Evolutionary conservation across 2,797 vertebrate genomes (phyloP).

Genomic region (Acanthurus leucopareius): DNA sequence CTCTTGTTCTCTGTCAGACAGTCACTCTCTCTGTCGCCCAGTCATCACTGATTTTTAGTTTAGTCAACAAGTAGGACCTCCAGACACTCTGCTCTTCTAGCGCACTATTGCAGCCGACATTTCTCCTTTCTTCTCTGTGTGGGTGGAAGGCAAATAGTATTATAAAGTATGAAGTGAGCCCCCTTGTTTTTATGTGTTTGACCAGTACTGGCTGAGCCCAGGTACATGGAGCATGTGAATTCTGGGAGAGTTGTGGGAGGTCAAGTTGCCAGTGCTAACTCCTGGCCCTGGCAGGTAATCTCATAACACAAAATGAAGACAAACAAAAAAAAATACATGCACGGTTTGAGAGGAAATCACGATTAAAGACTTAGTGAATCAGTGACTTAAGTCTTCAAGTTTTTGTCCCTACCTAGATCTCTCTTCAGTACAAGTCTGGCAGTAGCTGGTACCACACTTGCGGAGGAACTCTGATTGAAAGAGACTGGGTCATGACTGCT

Average conservation of each 20-base stretch:
- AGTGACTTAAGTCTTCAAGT: no score
- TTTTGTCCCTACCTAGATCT: slow-evolving; percentile 83
- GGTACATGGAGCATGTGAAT: slow-evolving; percentile 77
- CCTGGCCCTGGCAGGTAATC: slow-evolving; percentile 88
- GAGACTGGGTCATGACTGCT: slow-evolving; percentile 91
- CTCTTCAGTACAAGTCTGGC: slow-evolving; percentile 88
- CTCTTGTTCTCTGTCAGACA: background rate
- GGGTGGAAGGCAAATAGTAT: background rate
- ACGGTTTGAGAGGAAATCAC: no score
- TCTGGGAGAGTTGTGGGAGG: slow-evolving; percentile 83
- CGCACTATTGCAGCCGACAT: background rate
- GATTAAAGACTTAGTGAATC: no score
- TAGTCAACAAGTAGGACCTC: slow-evolving; percentile 11
- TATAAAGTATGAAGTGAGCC: background rate
- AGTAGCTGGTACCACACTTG: slow-evolving; percentile 89
- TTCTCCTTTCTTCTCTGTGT: background rate
- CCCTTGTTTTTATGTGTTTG: background rate
- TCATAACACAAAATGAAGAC: no score
- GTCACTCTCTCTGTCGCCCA: no score
- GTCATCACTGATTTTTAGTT: slow-evolving; percentile 19
- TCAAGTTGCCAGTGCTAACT: slow-evolving; percentile 77
- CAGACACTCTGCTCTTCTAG: slow-evolving; percentile 13
- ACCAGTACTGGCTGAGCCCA: slow-evolving; percentile 84
- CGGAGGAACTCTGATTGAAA: slow-evolving; percentile 89
- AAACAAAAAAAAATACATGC: no score